Base-by-base conservation (phyloP, 2,888 invertebrate genomes). In the Pilophorus perplexus region DNA sequence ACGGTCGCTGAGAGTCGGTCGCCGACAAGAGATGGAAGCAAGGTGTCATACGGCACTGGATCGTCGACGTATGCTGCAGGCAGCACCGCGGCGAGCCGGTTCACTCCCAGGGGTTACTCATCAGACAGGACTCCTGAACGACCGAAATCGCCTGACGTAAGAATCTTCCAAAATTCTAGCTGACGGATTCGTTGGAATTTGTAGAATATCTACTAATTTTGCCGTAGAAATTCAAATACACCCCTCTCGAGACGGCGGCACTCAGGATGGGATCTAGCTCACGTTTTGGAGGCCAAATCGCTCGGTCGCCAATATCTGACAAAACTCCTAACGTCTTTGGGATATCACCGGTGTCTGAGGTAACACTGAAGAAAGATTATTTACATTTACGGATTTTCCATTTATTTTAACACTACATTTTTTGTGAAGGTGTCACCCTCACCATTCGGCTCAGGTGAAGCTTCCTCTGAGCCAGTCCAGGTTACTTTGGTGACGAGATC, bases 401-500 rank as follows among this genome's bases (percentile, higher is more conserved):
- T 12, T 33, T 33, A 33, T 33, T 33, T 12, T 33, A 33, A 33
- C n/a, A n/a, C 46, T 46, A 46, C 46, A 33, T 8, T 33, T 33
- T n/a, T n/a, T n/a, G n/a, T n/a, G n/a, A 33, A 60, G 60, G 46
- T 14, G 18, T 62, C 62, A 8, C 62, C 64, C 5, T 52, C 64
- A 5, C 64, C 64, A 5, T 64, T 64, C 38, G 64, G 64, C 1
- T 33, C 62, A 10, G 33, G 27, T n/a, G 16, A 40, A 4, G 10
- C 40, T 2, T 38, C 64, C 6, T 50, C 66, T 1, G 69, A 68
- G 2, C 70, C 70, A 6, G 75, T 82, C 40, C 78, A 83, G 2
- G 76, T 90, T 2, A 80, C 81, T 3, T 83, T 90, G 57, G 80
- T 88, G 2, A 88, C 88, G 0, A 80, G 90, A 67, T 86, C 86